phyloP scores from a whole-genome alignment of 2,888 invertebrate species.

The Harmothoe impar region DNA sequence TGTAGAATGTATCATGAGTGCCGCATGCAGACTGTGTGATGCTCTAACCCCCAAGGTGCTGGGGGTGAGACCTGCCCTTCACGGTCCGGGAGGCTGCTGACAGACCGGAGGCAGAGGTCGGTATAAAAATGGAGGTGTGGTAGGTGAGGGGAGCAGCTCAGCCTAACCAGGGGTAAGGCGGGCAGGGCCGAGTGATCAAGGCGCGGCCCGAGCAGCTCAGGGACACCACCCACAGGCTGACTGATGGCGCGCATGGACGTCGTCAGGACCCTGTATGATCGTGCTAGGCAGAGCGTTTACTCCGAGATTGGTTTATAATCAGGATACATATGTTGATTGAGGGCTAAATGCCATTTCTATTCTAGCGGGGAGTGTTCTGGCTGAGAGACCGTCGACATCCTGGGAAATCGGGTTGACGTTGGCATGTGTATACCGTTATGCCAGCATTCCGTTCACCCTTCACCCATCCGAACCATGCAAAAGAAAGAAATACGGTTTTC shows the following conservation, averaged over 20 bases:
- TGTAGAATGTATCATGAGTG: no score
- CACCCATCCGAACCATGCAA: no score
- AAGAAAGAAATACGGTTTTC: no score
- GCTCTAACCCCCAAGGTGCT: no score
- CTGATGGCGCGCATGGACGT: conserved; percentile 10
- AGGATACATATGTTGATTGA: conserved; percentile 40
- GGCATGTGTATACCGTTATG: neutral
- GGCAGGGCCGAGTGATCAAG: conserved; percentile 33
- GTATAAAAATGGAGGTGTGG: neutral
- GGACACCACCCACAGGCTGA: conserved; percentile 42
- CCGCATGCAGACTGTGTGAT: no score
- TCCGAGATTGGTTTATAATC: conserved; percentile 45
- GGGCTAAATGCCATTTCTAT: conserved; percentile 9
- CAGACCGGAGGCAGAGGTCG: neutral
- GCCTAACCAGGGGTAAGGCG: no score
- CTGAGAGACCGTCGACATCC: neutral
- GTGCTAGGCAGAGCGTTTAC: conserved; percentile 25
- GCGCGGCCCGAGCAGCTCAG: neutral
- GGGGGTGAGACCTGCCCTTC: neutral
- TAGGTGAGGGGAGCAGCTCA: neutral
- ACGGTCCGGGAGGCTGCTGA: neutral
- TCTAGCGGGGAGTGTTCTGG: neutral
- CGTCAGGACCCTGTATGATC: conserved; percentile 39
- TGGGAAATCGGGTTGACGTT: conserved; percentile 9
- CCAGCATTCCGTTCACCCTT: neutral